Percentiles rank a stretch among this genome's conserved stretches.
Conservation (phyloP, 2,797 vertebrate genomes). For the Diglossa cyanea region DNA sequence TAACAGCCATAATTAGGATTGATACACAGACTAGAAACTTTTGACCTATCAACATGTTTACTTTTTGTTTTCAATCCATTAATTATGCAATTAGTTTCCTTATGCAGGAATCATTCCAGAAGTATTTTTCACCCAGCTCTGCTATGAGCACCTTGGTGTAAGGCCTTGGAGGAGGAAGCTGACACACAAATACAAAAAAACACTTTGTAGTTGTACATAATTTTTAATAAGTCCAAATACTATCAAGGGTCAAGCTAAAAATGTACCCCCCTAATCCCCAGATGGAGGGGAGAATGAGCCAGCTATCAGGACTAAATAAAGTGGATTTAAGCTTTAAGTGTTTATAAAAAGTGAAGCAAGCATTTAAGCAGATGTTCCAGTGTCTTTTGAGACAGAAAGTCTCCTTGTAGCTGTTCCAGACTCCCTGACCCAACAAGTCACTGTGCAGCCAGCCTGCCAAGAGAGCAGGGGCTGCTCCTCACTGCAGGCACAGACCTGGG, state of each 20-base stretch:
- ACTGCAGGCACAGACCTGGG: not conserved
- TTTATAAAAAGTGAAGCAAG: slow-evolving; percentile 9
- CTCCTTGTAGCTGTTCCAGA: slow-evolving; percentile 3
- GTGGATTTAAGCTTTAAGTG: not conserved
- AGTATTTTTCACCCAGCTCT: not conserved
- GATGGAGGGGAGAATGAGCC: not conserved
- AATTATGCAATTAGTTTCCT: slow-evolving; percentile 12
- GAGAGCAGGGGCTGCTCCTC: slow-evolving; percentile 49
- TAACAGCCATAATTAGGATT: not conserved
- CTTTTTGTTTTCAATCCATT: not conserved
- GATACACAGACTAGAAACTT: not conserved
- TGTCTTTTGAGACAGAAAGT: slow-evolving; percentile 12
- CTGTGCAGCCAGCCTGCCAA: slow-evolving; percentile 32
- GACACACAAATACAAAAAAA: not conserved
- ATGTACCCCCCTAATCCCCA: not conserved
- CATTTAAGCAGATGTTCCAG: slow-evolving; percentile 73
- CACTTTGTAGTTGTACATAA: not conserved
- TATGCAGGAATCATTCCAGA: not conserved
- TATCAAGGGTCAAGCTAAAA: not conserved
- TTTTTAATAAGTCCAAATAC: not conserved
- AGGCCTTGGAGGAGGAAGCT: not conserved
- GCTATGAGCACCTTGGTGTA: not conserved
- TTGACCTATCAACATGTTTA: not conserved
- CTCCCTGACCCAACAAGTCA: slow-evolving; percentile 68
- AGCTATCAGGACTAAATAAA: not conserved